These are phyloP conservation scores for Colossoma macropomum DNA, from an alignment of 2,113 vertebrate species.

Conservation along the genomic window DNA sequence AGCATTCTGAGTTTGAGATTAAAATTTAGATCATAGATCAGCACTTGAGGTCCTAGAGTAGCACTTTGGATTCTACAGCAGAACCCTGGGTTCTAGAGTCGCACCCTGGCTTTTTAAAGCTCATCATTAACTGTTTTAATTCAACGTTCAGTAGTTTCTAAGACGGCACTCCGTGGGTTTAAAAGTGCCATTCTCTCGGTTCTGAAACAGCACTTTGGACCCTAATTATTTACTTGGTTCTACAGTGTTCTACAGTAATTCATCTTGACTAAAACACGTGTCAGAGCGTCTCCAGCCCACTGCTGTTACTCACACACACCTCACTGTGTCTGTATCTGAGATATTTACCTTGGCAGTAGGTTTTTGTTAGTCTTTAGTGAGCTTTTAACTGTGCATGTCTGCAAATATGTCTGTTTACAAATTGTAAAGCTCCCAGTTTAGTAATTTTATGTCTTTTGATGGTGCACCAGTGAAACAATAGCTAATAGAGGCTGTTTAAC, in stretches of 20 bases:
- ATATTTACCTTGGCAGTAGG: not conserved
- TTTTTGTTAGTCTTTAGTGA: not conserved
- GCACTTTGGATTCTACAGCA: no score
- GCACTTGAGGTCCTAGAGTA: no score
- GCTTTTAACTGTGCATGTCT: not conserved
- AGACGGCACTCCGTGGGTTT: not conserved
- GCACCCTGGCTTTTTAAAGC: no score
- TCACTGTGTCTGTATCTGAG: not conserved
- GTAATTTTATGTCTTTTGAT: not conserved
- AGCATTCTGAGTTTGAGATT: no score
- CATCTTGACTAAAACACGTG: no score
- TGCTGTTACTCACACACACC: not conserved
- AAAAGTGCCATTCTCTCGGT: not conserved
- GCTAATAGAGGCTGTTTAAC: conserved; percentile 8
- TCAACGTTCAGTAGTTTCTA: no score
- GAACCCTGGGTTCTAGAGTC: no score
- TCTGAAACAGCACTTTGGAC: not conserved
- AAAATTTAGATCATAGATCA: no score
- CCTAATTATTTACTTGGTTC: no score
- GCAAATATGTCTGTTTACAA: conserved; percentile 2
- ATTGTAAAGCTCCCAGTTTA: conserved; percentile 17
- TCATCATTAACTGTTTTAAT: no score
- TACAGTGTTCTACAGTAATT: not conserved
- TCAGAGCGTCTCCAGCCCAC: not conserved
- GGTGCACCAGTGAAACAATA: not conserved